phyloP scores from a whole-genome alignment of 2,113 vertebrate genomes.

The Scomber colias region DNA sequence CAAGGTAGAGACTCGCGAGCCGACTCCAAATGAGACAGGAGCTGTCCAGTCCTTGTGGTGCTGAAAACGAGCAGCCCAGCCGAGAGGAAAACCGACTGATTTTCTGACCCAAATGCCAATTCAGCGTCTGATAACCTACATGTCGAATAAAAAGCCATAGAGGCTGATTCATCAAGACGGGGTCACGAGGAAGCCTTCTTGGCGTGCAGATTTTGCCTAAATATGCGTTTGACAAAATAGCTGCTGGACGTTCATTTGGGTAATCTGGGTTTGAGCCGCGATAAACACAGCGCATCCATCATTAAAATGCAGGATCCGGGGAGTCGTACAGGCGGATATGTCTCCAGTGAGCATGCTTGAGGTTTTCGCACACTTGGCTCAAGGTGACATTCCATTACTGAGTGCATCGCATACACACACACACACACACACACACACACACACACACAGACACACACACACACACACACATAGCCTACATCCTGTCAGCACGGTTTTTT shows the following conservation, averaged over 20 bases:
- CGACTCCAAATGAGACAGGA: constrained; percentile 47
- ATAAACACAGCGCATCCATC: constrained; percentile 46
- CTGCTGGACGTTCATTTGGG: constrained; percentile 30
- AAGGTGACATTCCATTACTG: constrained; percentile 85
- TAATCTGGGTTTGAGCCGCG: constrained; percentile 15
- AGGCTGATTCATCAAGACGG: background rate
- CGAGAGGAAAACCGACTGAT: constrained; percentile 2
- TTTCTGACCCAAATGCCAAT: constrained; percentile 30
- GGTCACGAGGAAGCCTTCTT: constrained; percentile 17
- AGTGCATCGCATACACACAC: constrained; percentile 53
- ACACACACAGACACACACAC: constrained; percentile 16
- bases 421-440: background rate
- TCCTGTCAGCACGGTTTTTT: constrained; percentile 37
- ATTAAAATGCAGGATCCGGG: constrained; percentile 57
- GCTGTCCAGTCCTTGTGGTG: constrained; percentile 74
- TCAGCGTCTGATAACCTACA: background rate
- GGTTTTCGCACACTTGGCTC: constrained; percentile 82
- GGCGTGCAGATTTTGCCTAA: background rate
- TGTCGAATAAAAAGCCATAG: background rate
- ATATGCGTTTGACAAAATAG: constrained; percentile 41
- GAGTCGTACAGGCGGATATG: constrained; percentile 57
- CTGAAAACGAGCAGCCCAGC: constrained; percentile 61
- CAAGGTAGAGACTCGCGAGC: constrained; percentile 24
- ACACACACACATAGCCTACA: constrained; percentile 27
- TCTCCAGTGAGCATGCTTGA: constrained; percentile 79